Evolutionary conservation across 2,113 vertebrate genomes (phyloP).

Genomic region (Scomber japonicus): DNA sequence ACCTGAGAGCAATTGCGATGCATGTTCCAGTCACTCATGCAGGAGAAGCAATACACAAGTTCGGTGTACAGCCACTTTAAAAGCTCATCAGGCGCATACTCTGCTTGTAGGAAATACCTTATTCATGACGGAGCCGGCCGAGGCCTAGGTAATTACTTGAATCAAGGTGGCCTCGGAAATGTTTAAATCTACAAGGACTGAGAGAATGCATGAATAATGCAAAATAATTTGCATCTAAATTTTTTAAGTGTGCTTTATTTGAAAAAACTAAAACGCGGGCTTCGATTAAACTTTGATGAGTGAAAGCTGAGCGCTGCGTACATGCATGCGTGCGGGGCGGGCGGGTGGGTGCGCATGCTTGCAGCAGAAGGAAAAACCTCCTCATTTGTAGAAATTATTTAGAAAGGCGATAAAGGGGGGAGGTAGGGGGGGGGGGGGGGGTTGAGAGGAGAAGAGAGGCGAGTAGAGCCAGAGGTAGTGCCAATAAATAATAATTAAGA

Average conservation of each 20-base stretch:
- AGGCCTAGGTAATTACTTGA: conserved; percentile 99
- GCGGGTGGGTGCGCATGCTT: not conserved
- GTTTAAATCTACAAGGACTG: conserved; percentile 99
- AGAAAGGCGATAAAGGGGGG: conserved; percentile 90
- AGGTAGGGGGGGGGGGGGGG: conserved; percentile 77
- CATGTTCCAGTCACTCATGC: conserved; percentile 95
- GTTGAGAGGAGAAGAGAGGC: conserved; percentile 29
- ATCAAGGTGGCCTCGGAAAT: conserved; percentile 99
- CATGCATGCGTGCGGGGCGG: conserved; percentile 17
- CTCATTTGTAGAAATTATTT: conserved; percentile 96
- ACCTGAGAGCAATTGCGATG: conserved; percentile 95
- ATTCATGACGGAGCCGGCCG: conserved; percentile 97
- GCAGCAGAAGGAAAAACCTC: conserved; percentile 85
- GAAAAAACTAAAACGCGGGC: conserved; percentile 81
- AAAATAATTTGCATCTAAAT: conserved; percentile 99
- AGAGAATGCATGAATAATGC: conserved; percentile 98
- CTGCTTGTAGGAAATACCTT: conserved; percentile 99
- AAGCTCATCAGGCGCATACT: conserved; percentile 97
- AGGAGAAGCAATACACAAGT: conserved; percentile 95
- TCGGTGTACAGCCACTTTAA: conserved; percentile 99
- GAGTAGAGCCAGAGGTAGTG: conserved; percentile 65
- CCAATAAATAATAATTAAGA: conserved; percentile 85
- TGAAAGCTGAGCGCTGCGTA: conserved; percentile 90
- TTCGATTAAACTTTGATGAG: conserved; percentile 99
- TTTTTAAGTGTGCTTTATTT: conserved; percentile 99